phyloP scores from a whole-genome alignment of 2,888 invertebrate species.

The Luperina nickerlii region DNA sequence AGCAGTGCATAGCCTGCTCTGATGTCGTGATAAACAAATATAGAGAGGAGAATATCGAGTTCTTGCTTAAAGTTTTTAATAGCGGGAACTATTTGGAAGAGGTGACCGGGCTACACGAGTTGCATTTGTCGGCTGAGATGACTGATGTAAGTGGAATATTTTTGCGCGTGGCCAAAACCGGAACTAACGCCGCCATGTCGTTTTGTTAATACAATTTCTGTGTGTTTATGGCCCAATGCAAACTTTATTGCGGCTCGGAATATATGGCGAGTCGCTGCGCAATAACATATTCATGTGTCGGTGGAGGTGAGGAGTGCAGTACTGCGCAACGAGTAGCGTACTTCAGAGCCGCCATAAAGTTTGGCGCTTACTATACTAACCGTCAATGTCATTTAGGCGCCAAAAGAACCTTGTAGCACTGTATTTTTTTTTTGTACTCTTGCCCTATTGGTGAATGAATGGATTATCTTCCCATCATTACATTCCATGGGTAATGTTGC shows the following conservation, averaged over 20 bases:
- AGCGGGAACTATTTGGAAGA: conserved; percentile 95
- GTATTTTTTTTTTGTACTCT: not conserved
- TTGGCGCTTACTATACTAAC: not conserved
- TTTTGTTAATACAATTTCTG: not conserved
- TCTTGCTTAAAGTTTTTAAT: conserved; percentile 95
- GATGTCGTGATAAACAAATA: conserved; percentile 82
- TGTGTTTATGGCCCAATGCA: no score
- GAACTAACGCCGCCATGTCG: not conserved
- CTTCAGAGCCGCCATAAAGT: not conserved
- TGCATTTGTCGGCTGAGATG: conserved; percentile 91
- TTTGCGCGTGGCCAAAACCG: not conserved
- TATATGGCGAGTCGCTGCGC: no score
- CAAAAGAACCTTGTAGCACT: not conserved
- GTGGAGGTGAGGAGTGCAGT: no score
- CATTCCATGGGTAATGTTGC: not conserved
- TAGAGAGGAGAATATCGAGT: conserved; percentile 91
- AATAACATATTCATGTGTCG: no score
- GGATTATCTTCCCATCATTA: not conserved
- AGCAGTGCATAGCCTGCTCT: conserved; percentile 98
- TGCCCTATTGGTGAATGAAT: not conserved
- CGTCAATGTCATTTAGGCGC: not conserved
- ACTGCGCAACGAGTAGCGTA: no score
- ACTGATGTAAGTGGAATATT: conserved; percentile 77
- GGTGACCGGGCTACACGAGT: conserved; percentile 94
- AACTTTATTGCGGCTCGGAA: no score